Evolutionary conservation across 2,797 vertebrate genomes (phyloP), one percentile per base, ranked within the genome.

Genomic region (Sebastes minor): DNA sequence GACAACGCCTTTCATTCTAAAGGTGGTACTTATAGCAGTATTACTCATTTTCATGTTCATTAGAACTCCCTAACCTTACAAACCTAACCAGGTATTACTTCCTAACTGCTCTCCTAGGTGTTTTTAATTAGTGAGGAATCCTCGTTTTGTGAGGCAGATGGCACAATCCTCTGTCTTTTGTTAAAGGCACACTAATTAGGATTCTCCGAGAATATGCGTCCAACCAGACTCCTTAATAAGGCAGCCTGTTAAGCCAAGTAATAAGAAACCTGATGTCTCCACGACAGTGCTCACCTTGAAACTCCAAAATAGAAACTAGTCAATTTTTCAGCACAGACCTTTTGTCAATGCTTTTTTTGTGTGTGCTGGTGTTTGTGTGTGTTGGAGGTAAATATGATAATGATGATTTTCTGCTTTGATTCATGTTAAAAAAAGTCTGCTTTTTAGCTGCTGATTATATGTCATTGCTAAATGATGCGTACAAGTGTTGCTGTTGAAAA

Each of bases 121-220:
- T 95, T 97, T 94, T 97, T 97, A 98, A 98, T 97, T 97, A 98
- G 95, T 92, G 94, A 93, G 92, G 94, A 92, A 96, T 96, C 89
- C 94, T 97, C 92, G 94, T 94, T 96, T 96, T 94, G 95, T 92
- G 92, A 96, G 96, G 96, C 97, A 97, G 96, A 96, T 96, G 97
- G 95, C 93, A 96, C 94, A 97, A 95, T 96, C 94, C 96, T 95
- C 95, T 91, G 91, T 96, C 88, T 93, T 95, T 95, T 96, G 94
- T 96, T 97, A 95, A 96, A 98, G 95, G 96, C 96, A 95, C 96
- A 94, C 95, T 98, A 97, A 98, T 98, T 99, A 96, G 97, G 95
- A 97, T 98, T 97, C 95, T 92, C 89, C 62, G 92, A 96, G 95
- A 97, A 96, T 94, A 93, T 89, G 94, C 95, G 95, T 95, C 94